phyloP scores from a whole-genome alignment of 2,888 invertebrate genomes.

The Platerodrilus igneus region DNA sequence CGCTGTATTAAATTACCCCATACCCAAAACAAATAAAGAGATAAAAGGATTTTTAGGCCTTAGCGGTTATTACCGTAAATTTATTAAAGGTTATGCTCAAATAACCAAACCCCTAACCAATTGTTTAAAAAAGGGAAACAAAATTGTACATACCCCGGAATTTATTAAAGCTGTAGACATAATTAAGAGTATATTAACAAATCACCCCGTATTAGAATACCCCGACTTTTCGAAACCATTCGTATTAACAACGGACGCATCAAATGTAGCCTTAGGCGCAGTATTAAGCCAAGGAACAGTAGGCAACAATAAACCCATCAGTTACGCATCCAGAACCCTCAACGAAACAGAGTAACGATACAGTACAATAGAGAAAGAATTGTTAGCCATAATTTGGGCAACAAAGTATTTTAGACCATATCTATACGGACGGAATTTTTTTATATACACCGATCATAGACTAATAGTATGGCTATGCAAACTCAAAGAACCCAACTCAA shows the following conservation, averaged over 20 bases:
- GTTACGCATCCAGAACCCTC: conserved; percentile 30
- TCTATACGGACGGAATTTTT: conserved; percentile 12
- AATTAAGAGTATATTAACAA: conserved; percentile 24
- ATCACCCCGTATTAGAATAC: conserved; percentile 23
- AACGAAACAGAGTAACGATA: conserved; percentile 29
- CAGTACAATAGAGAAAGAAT: conserved; percentile 29
- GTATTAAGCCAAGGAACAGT: conserved; percentile 24
- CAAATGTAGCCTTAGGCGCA: conserved; percentile 23
- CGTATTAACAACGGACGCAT: conserved; percentile 27
- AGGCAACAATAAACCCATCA: conserved; percentile 29
- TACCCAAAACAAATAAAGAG: no score
- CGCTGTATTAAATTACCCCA: no score
- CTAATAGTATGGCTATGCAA: conserved; percentile 18
- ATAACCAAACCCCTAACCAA: no score
- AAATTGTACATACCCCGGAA: no score
- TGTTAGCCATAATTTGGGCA: conserved; percentile 26
- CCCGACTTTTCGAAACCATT: conserved; percentile 28
- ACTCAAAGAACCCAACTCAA: conserved; percentile 7
- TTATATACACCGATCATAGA: conserved; percentile 5
- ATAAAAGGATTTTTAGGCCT: no score
- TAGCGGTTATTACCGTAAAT: no score
- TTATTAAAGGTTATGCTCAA: no score
- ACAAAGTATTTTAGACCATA: conserved; percentile 14
- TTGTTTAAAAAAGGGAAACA: no score
- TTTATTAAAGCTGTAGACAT: not conserved